A percentile compares a stretch with the other conserved stretches of the same genome.
Evolutionary conservation across 2,113 vertebrate genomes (phyloP).

Genomic region (Amphiprion ocellaris): DNA sequence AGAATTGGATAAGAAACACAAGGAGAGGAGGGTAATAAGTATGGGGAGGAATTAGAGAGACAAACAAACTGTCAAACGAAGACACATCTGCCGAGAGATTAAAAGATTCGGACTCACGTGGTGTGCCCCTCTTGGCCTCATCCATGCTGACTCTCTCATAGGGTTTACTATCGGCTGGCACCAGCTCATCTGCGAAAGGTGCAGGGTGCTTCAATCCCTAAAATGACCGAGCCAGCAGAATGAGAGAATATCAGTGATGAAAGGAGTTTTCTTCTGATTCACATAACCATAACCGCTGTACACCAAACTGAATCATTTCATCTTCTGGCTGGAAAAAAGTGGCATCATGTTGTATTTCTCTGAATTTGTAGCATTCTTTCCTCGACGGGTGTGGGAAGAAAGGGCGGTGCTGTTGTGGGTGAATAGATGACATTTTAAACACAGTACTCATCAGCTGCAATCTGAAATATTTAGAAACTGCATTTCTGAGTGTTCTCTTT

Average conservation of each 20-base stretch:
- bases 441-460: conserved; percentile 9
- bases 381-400: conserved; percentile 6
- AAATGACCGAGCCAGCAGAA: conserved; percentile 18
- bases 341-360: not conserved
- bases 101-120: conserved; percentile 80
- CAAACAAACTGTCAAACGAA: not conserved
- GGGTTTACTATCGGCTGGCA: conserved; percentile 75
- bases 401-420: not conserved
- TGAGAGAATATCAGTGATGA: not conserved
- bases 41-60: not conserved
- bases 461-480: not conserved
- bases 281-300: not conserved
- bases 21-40: no score
- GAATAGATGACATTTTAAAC: not conserved
- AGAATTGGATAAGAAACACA: not conserved
- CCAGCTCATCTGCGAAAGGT: conserved; percentile 93
- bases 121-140: conserved; percentile 91
- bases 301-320: not conserved
- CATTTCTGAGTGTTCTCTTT: not conserved
- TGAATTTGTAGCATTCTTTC: not conserved
- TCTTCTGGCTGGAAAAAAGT: not conserved
- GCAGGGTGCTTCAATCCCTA: conserved; percentile 92
- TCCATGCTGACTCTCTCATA: conserved; percentile 93
- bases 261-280: not conserved
- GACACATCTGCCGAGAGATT: not conserved